These are phyloP conservation scores for Pangasius larnaudii DNA, from an alignment of 2,797 vertebrate species.

Conservation along the genomic window DNA sequence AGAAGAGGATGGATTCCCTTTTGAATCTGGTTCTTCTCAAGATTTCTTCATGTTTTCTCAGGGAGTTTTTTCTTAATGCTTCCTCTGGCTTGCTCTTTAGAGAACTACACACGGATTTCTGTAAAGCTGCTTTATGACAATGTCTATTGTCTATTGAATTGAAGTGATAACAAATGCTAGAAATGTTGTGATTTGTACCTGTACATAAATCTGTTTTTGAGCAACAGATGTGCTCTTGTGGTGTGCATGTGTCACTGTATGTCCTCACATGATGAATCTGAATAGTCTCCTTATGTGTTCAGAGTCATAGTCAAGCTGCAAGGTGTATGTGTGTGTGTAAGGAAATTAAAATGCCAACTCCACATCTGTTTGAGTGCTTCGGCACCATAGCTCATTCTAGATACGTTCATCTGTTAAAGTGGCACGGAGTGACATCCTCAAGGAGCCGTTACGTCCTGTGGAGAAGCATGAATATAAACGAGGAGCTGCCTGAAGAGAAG, in stretches of 20 bases:
- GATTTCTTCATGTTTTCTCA: not conserved
- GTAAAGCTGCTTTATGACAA: not conserved
- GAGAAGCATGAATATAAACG: constrained; percentile 70
- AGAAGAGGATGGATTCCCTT: not conserved
- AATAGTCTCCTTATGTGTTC: not conserved
- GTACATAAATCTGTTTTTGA: constrained; percentile 18
- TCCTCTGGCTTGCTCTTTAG: not conserved
- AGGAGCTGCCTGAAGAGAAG: constrained; percentile 61
- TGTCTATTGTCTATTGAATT: not conserved
- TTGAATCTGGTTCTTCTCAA: not conserved
- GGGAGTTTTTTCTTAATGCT: not conserved
- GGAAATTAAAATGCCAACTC: constrained; percentile 67
- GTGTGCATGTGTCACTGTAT: constrained; percentile 14
- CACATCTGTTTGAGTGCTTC: constrained; percentile 68
- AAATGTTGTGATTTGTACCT: not conserved
- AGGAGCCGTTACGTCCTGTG: constrained; percentile 69
- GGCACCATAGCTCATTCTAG: constrained; percentile 68
- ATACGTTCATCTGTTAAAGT: constrained; percentile 75
- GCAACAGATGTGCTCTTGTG: not conserved
- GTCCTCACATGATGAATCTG: constrained; percentile 33
- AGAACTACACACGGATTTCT: not conserved
- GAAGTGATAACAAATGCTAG: not conserved
- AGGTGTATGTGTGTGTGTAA: constrained; percentile 21
- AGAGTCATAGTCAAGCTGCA: constrained; percentile 11
- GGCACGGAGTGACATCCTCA: constrained; percentile 68